Evolutionary conservation across 2,888 invertebrate species (phyloP), one percentile per base, ranked within the genome.

Genomic region (Papilio gigon): DNA sequence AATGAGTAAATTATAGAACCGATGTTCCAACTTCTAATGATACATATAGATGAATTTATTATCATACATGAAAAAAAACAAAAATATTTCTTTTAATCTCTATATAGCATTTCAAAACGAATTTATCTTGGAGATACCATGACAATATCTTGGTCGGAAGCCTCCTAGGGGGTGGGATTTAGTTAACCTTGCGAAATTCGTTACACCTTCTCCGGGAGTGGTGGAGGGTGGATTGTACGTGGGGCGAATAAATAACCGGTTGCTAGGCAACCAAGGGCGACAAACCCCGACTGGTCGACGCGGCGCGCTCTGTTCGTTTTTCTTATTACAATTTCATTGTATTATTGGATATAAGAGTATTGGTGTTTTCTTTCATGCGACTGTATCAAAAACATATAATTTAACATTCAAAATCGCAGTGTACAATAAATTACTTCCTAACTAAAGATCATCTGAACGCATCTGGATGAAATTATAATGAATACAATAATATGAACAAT

Each of bases 191-290:
- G 84, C 78, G 77, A 75, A 84, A 83, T 76, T 77, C 76, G 73
- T 74, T 77, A 47, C 71, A 68, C 65, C 72, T 71, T 76, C 72
- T 58, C 64, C 67, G 69, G 71, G 73, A 71, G 72, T 71, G 70
- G 77, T 78, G 80, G 76, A 73, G 75, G 75, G 72, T 71, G 76
- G 74, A 73, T 50, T 80, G 80, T 27, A 85, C 85, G 83, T 82
- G 86, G 82, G 84, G 82, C 81, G 84, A 84, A 89, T 88, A 86
- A 89, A 87, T 82, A 78, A 72, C 81, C 80, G 81, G 88, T 89
- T 74, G 74, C 84, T 80, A 88, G 83, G 84, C 78, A 80, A 89
- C 88, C 84, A 86, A 84, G 87, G 86, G 87, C 88, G 85, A 82
- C 86, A 86, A 87, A 88, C 88, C 85, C 80, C 70, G 68, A 66